These are phyloP conservation scores for Calosoma granatense DNA, from an alignment of 1,140 invertebrate species.

Conservation along the genomic window DNA sequence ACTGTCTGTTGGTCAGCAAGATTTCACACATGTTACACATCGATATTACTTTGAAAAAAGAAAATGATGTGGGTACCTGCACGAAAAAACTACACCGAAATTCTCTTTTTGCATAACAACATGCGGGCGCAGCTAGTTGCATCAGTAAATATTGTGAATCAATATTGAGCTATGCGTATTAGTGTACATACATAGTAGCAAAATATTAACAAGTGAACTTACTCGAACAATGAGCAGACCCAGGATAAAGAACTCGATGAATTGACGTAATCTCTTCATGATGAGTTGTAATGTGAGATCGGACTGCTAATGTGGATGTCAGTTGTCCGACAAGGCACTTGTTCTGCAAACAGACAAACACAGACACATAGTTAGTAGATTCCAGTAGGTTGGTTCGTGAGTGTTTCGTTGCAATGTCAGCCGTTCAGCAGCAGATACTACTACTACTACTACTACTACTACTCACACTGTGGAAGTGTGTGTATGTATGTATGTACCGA, in stretches of 20 bases:
- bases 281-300: background rate
- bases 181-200: background rate
- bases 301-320: background rate
- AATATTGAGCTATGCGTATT: background rate
- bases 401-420: too few relatives aligned
- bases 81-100: background rate
- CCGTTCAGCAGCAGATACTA: too few relatives aligned
- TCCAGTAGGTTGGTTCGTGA: background rate
- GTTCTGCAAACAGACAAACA: background rate
- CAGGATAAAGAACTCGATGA: background rate
- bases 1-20: background rate
- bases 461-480: background rate
- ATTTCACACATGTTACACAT: background rate
- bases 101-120: background rate
- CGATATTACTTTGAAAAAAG: background rate
- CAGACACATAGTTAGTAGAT: too few relatives aligned
- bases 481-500: background rate
- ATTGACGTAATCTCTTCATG: background rate
- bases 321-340: background rate
- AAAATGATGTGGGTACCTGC: background rate
- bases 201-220: background rate
- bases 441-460: too few relatives aligned
- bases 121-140: background rate
- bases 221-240: background rate
- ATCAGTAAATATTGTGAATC: background rate